These are phyloP conservation scores for Mesorhabditis spiculigera DNA, from an alignment of 2,888 invertebrate species.

Conservation along the genomic window DNA sequence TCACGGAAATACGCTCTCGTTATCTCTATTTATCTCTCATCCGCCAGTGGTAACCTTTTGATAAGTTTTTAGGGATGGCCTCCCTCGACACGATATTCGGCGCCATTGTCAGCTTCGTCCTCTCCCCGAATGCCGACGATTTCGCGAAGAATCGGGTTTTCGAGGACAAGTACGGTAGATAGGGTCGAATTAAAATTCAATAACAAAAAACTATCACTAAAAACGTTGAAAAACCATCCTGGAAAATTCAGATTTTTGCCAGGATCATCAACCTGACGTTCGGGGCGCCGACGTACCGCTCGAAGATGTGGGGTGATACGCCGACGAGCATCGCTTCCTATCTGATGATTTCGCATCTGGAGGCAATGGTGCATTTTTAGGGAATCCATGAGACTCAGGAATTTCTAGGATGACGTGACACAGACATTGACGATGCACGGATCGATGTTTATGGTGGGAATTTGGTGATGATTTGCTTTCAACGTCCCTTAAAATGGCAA, in stretches of 20 bases:
- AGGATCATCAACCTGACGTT: constrained; percentile 4
- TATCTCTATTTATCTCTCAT: too few relatives aligned
- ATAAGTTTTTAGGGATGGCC: too few relatives aligned
- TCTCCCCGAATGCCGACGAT: too few relatives aligned
- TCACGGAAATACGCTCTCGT: too few relatives aligned
- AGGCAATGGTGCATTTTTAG: not conserved
- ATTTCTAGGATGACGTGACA: not conserved
- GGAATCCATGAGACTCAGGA: not conserved
- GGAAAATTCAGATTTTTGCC: not conserved
- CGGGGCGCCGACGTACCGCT: not conserved
- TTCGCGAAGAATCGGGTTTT: too few relatives aligned
- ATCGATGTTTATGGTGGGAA: not conserved
- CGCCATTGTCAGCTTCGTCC: too few relatives aligned
- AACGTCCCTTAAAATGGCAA: not conserved
- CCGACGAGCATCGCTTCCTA: not conserved
- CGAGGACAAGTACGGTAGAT: too few relatives aligned
- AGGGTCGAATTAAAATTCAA: too few relatives aligned
- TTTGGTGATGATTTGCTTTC: not conserved
- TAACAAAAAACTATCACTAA: not conserved
- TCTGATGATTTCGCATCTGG: not conserved
- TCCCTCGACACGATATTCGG: too few relatives aligned
- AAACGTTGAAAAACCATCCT: not conserved
- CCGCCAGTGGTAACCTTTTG: too few relatives aligned
- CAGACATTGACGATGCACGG: not conserved
- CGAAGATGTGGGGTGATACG: not conserved